Evolutionary conservation across 1,140 invertebrate species (phyloP), one percentile per base, ranked within the genome.

Genomic region (Ericerus pela): DNA sequence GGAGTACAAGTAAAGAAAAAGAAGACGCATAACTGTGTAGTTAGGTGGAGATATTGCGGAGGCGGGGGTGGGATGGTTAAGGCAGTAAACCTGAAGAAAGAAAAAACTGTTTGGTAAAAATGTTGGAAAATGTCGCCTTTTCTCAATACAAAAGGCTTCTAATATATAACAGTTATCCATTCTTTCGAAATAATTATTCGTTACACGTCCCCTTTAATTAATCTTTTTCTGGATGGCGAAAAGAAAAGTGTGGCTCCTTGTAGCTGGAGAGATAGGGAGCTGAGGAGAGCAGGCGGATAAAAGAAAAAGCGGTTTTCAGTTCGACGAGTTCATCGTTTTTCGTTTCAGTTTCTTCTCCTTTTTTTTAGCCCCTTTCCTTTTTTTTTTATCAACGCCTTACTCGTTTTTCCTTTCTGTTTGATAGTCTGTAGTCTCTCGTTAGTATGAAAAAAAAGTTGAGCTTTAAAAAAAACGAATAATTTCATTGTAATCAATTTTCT

Each of bases 121-220:
- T 59, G 30, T 54, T 59, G 47, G 54, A 53, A 59, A 56, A 59
- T 53, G 33, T 59, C 58, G 41, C 41, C 41, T 47, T n/a, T 47
- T 36, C 31, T 53, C 29, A 51, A 51, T 31, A 54, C 56, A 58
- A 58, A 58, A 52, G 29, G 31, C 43, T 52, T 58, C 56, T 54
- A 33, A 51, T 37, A 31, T 52, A 29, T 30, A 43, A 41, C 43
- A 36, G 37, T 33, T 38, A 29, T 31, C 30, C 33, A 29, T 47
- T 47, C 41, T 47, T 47, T 47, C 41, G 41, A 41, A 37, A 28
- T 55, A 51, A 55, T 55, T 58, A 52, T 55, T 58, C 54, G 47
- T 41, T 54, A 58, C 57, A 58, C 58, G 47, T 38, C 51, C 47
- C 33, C 31, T 31, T 37, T 59, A 56, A 59, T 59, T 59, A 56